Evolutionary conservation across 2,113 vertebrate species (phyloP).

Genomic region (Sardina pilchardus): DNA sequence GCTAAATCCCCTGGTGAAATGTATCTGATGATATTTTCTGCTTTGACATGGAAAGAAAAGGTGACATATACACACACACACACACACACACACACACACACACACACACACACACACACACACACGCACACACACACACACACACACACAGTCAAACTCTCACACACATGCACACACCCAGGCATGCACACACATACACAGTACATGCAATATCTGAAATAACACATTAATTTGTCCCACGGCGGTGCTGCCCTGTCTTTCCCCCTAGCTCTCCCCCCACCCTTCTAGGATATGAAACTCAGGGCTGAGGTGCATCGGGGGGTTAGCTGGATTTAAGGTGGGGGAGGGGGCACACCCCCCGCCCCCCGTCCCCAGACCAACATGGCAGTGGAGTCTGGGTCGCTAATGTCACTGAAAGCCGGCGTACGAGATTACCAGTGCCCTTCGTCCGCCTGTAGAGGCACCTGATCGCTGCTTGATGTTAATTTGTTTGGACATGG

Average conservation of each 20-base stretch:
- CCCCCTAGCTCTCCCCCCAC: conserved; percentile 50
- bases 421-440: conserved; percentile 67
- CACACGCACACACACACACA: not conserved
- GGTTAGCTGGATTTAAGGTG: not conserved
- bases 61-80: conserved; percentile 34
- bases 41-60: conserved; percentile 40
- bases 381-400: conserved; percentile 20
- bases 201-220: conserved; percentile 61
- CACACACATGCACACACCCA: not conserved
- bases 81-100: not conserved
- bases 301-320: conserved; percentile 45
- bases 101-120: not conserved
- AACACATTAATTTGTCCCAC: conserved; percentile 63
- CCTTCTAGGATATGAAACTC: conserved; percentile 58
- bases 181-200: conserved; percentile 5
- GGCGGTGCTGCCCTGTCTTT: conserved; percentile 39
- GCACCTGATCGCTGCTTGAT: conserved; percentile 69
- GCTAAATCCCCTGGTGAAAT: conserved; percentile 50
- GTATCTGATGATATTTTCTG: conserved; percentile 52
- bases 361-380: not conserved
- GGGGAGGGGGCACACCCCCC: conserved; percentile 52
- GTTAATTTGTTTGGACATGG: conserved; percentile 71
- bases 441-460: conserved; percentile 63
- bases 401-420: conserved; percentile 51
- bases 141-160: not conserved